A percentile compares a stretch with the other conserved stretches of the same genome.
Conservation (phyloP, 2,113 vertebrate species). For the Xenopus tropicalis region UCB_Xtro_10.0 CM004446.2:96011501-96012000, state of each 20-base stretch:
- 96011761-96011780: constrained; percentile 48
- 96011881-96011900: constrained; percentile 13
- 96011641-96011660: too few species aligned
- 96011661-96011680: neutral
- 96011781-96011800: constrained; percentile 46
- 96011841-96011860: constrained; percentile 49
- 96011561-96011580: too few species aligned
- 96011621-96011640: too few species aligned
- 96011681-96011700: neutral
- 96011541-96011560: too few species aligned
- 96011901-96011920: constrained; percentile 45
- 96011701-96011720: neutral
- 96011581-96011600: too few species aligned
- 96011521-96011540: too few species aligned
- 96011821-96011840: constrained; percentile 47
- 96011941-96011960: constrained; percentile 53
- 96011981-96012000: constrained; percentile 45
- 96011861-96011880: constrained; percentile 51
- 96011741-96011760: constrained; percentile 45
- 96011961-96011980: constrained; percentile 56
- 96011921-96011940: constrained; percentile 48
- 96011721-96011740: neutral
- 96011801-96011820: constrained; percentile 44
- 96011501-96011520: too few species aligned
- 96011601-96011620: too few species aligned